phyloP scores from a whole-genome alignment of 2,888 invertebrate genomes.

The Ptycholaimellus sp. region DNA sequence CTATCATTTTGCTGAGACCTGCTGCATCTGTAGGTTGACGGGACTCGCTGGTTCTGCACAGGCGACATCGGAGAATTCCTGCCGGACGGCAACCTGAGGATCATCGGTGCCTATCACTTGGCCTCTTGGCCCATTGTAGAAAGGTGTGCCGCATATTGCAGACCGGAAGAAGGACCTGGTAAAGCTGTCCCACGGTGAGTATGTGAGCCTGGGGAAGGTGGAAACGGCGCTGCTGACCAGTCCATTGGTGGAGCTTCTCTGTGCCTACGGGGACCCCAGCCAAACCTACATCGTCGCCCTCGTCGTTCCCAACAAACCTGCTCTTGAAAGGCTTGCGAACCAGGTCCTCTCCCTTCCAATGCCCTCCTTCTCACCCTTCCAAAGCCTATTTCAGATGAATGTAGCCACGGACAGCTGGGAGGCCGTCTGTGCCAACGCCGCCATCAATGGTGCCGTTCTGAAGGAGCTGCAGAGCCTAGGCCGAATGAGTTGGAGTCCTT shows the following conservation, averaged over 20 bases:
- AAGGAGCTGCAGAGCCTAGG: conserved; percentile 41
- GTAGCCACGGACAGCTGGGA: conserved; percentile 32
- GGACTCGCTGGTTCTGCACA: conserved; percentile 68
- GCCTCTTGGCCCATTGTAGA: not conserved
- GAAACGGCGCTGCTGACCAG: conserved; percentile 83
- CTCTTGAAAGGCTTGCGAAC: conserved; percentile 42
- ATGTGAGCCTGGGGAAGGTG: conserved; percentile 53
- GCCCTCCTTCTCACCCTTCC: not conserved
- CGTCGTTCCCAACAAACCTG: conserved; percentile 47
- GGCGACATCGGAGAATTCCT: conserved; percentile 85
- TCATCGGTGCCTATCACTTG: conserved; percentile 47
- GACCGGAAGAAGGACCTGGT: conserved; percentile 96
- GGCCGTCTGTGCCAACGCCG: conserved; percentile 47
- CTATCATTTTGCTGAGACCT: conserved; percentile 32
- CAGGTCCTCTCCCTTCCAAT: conserved; percentile 29
- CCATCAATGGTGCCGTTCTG: conserved; percentile 53
- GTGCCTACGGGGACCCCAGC: conserved; percentile 71
- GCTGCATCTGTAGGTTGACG: conserved; percentile 32
- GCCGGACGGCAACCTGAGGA: conserved; percentile 69
- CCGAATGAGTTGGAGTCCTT: too few species aligned
- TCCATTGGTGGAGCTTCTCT: conserved; percentile 80
- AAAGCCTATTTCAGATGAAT: conserved; percentile 8
- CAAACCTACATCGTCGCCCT: conserved; percentile 66
- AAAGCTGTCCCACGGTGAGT: conserved; percentile 87
- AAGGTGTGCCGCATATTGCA: conserved; percentile 27